A percentile compares a stretch with the other conserved stretches of the same genome.
These are phyloP conservation scores for Liodrosophila aerea DNA, from an alignment of 2,888 invertebrate genomes.

Conservation along the genomic window DNA sequence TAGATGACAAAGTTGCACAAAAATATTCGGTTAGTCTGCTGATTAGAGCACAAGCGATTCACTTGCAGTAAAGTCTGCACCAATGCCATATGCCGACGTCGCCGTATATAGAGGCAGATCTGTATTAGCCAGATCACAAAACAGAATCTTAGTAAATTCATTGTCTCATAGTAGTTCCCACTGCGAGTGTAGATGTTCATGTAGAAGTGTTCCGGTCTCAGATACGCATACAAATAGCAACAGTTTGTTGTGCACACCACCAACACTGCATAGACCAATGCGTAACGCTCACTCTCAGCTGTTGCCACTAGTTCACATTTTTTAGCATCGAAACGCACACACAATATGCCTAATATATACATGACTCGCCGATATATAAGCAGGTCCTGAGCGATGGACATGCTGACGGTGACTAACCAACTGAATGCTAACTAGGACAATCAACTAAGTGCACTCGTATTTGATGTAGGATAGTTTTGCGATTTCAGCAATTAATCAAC, in stretches of 20 bases:
- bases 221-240: slow-evolving; percentile 24
- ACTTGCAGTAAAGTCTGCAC: slow-evolving; percentile 41
- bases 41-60: slow-evolving; percentile 22
- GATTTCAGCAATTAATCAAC: not conserved
- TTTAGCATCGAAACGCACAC: slow-evolving; percentile 35
- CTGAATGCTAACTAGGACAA: slow-evolving; percentile 2
- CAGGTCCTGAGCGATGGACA: slow-evolving; percentile 49
- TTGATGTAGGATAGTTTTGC: slow-evolving; percentile 8
- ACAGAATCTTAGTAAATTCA: slow-evolving; percentile 43
- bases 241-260: not conserved
- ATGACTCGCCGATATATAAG: slow-evolving; percentile 43
- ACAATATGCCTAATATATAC: slow-evolving; percentile 46
- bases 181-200: slow-evolving; percentile 43
- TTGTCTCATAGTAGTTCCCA: slow-evolving; percentile 53
- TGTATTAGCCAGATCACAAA: slow-evolving; percentile 41
- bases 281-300: slow-evolving; percentile 35
- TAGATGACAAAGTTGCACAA: slow-evolving; percentile 37
- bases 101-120: slow-evolving; percentile 41
- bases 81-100: slow-evolving; percentile 37
- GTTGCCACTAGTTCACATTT: slow-evolving; percentile 35
- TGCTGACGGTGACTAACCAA: slow-evolving; percentile 27
- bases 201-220: slow-evolving; percentile 28
- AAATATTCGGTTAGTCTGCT: slow-evolving; percentile 20
- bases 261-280: slow-evolving; percentile 16
- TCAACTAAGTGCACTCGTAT: slow-evolving; percentile 13